phyloP scores from a whole-genome alignment of 2,113 vertebrate species.

The Pomatorhinus ruficollis region DNA sequence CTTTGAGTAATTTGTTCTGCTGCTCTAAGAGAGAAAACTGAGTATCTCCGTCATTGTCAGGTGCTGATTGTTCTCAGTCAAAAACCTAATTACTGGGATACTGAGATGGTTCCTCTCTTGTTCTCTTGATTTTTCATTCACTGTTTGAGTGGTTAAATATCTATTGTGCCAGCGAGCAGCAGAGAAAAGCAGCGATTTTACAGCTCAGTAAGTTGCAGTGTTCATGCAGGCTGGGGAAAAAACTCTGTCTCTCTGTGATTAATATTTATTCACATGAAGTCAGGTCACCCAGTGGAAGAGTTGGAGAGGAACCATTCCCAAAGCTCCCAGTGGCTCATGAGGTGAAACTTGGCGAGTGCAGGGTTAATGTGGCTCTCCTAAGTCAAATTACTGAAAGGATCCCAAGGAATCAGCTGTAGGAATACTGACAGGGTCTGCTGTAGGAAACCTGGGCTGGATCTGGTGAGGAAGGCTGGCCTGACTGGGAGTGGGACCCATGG shows the following conservation, averaged over 20 bases:
- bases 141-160: not conserved
- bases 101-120: not conserved
- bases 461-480: no score
- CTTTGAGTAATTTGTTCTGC: not conserved
- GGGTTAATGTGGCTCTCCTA: rapidly evolving
- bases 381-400: not conserved
- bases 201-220: not conserved
- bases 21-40: not conserved
- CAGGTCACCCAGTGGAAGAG: not conserved
- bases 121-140: not conserved
- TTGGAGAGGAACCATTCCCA: not conserved
- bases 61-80: not conserved
- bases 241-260: not conserved
- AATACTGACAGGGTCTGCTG: not conserved
- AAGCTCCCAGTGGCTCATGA: not conserved
- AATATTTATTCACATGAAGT: not conserved
- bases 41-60: not conserved
- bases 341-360: rapidly evolving
- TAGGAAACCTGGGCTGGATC: not conserved
- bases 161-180: not conserved
- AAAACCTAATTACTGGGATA: not conserved
- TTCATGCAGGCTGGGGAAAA: not conserved
- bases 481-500: no score
- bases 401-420: no score
- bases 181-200: not conserved